Base-by-base conservation (phyloP, 37 sponge, comb jelly and placozoan genomes). In the Tethya wilhelma region DNA sequence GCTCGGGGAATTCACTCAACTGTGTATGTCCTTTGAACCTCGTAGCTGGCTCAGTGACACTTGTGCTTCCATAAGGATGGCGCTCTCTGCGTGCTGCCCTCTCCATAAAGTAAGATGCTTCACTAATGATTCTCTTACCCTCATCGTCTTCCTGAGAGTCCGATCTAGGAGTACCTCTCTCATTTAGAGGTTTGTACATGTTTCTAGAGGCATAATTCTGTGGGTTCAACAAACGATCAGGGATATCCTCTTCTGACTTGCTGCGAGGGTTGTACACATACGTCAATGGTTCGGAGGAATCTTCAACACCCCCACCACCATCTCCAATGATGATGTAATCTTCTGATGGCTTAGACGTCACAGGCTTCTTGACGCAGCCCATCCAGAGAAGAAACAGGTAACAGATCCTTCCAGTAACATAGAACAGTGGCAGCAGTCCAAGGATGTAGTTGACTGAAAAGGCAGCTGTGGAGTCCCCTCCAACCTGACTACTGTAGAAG, bases 361-460 rank as follows among this genome's bases (percentile, higher is more conserved):
- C 1, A 1, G 5, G 26, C 44, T 26, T 57, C 17, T 56, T 55
- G 49, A 46, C 2, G 12, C 73, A 72, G 30, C n/a, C 67, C 56
- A 28, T 8, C 73, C 73, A 75, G 57, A 25, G 29, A 39, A 75
- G n/a, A 49, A 71, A 26, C 22, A 41, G 55, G 72, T 70, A 77
- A 26, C 29, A 9, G 14, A 45, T 29, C 46, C 56, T 69, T 0
- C 26, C 65, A 42, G 60, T 44, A 41, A 77, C n/a, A 45, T 85
- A 85, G 41, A 85, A 1, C 38, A 85, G 46, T 23, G 86, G 86
- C 0, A 85, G 38, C 53, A 77, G 71, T n/a, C 56, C 26, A 31
- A 85, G 78, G 49, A 38, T 37, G 55, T 69, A 85, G 42, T 77
- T 77, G 19, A 78, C 29, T 19, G 12, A 49, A 42, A 77, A 85